phyloP scores from a whole-genome alignment of 2,888 invertebrate species.

The Pantelozetes paolii region DNA sequence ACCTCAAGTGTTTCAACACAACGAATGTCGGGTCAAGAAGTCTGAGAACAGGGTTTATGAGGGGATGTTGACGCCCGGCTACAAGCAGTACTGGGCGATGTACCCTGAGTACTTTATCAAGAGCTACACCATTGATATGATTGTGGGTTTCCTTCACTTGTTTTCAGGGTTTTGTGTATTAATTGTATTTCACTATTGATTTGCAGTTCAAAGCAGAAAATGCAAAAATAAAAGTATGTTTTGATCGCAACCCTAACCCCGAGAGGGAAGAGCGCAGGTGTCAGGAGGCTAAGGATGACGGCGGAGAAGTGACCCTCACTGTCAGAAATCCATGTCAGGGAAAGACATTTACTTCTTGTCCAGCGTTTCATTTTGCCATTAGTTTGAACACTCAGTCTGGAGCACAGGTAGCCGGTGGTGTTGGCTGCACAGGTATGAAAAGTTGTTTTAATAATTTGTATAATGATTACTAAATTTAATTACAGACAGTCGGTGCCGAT shows the following conservation, averaged over 20 bases:
- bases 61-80: conserved; percentile 42
- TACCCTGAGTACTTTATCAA: conserved; percentile 46
- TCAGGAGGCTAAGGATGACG: conserved; percentile 18
- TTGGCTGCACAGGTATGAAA: conserved; percentile 37
- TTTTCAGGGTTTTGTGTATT: no score
- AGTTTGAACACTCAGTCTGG: background rate
- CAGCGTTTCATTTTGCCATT: conserved; percentile 41
- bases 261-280: conserved; percentile 32
- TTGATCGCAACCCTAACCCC: conserved; percentile 31
- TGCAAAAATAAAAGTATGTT: conserved; percentile 44
- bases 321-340: conserved; percentile 39
- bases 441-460: background rate
- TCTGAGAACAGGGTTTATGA: conserved; percentile 38
- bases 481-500: conserved; percentile 37
- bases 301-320: conserved; percentile 30
- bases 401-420: background rate
- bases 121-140: conserved; percentile 43
- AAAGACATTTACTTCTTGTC: conserved; percentile 35
- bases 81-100: conserved; percentile 47
- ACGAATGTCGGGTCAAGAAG: conserved; percentile 42
- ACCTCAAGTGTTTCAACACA: conserved; percentile 45
- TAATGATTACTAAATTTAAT: no score
- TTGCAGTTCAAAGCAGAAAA: conserved; percentile 44
- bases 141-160: no score
- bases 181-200: background rate